Evolutionary conservation across 1,140 invertebrate species (phyloP).

Genomic region (Schlechtendalia chinensis): DNA sequence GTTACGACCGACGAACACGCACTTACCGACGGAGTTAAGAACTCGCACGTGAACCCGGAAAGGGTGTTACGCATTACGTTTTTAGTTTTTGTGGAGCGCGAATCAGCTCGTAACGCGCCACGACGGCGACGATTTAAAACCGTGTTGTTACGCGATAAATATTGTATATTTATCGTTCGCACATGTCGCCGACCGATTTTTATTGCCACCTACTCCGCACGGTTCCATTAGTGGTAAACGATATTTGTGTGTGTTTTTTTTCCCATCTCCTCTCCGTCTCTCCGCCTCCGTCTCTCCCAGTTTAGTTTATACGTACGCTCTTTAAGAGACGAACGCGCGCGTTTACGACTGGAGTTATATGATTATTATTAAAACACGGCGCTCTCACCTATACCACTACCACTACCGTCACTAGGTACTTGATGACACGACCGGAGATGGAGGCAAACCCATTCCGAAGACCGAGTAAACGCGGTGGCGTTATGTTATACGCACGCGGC

Average conservation of each 20-base stretch:
- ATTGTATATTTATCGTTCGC: conserved; percentile 37
- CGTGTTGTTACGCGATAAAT: conserved; percentile 7
- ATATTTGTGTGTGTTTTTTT: not conserved
- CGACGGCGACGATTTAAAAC: conserved; percentile 13
- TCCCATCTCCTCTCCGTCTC: not conserved
- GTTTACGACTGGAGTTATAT: conserved; percentile 12
- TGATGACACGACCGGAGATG: not conserved
- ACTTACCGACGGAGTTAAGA: too few relatives aligned
- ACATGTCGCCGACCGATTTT: conserved; percentile 43
- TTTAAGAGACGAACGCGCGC: conserved; percentile 9
- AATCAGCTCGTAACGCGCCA: not conserved
- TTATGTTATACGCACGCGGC: not conserved
- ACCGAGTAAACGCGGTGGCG: conserved; percentile 34
- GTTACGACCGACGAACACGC: not conserved
- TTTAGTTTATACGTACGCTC: too few relatives aligned
- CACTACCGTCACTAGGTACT: not conserved
- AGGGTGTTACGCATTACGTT: not conserved
- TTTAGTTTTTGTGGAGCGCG: not conserved
- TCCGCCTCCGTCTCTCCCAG: too few relatives aligned
- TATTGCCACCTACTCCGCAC: conserved; percentile 44
- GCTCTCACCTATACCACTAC: conserved; percentile 1
- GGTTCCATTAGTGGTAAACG: conserved; percentile 42
- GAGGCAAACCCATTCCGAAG: not conserved
- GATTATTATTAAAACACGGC: conserved; percentile 13
- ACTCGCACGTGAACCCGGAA: not conserved